A percentile compares a stretch with the other conserved stretches of the same genome.
Evolutionary conservation across 2,888 invertebrate genomes (phyloP).

Genomic region (Rugalucina vietnamica): DNA sequence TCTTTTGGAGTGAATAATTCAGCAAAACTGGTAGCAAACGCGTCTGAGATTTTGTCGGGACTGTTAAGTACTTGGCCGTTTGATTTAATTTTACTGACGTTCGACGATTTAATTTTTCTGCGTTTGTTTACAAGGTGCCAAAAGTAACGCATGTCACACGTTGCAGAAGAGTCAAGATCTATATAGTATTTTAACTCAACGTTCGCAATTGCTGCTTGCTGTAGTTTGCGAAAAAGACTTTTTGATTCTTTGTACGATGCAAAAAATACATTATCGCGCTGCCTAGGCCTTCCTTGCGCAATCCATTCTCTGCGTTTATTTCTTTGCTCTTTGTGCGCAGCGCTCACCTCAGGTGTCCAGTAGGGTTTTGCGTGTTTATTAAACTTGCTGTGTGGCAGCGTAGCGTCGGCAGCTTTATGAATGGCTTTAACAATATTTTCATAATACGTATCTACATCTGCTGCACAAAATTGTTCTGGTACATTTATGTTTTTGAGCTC

Average conservation of each 20-base stretch:
- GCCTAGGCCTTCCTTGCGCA: not conserved
- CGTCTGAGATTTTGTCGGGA: not conserved
- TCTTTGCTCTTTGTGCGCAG: conserved; percentile 17
- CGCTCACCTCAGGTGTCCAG: conserved; percentile 37
- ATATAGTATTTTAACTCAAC: not conserved
- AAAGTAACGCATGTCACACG: not conserved
- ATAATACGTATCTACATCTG: not conserved
- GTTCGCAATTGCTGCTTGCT: not conserved
- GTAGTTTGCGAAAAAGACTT: not conserved
- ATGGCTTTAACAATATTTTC: not conserved
- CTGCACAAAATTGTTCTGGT: not conserved
- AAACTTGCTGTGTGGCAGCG: conserved; percentile 17
- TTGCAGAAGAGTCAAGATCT: not conserved
- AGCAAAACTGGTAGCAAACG: not conserved
- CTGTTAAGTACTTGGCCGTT: not conserved
- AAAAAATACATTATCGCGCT: not conserved
- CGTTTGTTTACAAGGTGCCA: not conserved
- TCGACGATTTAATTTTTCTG: not conserved
- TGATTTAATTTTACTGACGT: too few relatives aligned
- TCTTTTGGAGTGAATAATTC: not conserved
- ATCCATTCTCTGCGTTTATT: conserved; percentile 1
- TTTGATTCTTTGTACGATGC: not conserved
- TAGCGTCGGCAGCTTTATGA: not conserved
- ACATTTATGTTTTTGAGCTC: not conserved
- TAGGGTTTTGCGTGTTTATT: conserved; percentile 33